Conservation (phyloP, 2,888 invertebrate genomes). For the Lucinisca nassula region DNA sequence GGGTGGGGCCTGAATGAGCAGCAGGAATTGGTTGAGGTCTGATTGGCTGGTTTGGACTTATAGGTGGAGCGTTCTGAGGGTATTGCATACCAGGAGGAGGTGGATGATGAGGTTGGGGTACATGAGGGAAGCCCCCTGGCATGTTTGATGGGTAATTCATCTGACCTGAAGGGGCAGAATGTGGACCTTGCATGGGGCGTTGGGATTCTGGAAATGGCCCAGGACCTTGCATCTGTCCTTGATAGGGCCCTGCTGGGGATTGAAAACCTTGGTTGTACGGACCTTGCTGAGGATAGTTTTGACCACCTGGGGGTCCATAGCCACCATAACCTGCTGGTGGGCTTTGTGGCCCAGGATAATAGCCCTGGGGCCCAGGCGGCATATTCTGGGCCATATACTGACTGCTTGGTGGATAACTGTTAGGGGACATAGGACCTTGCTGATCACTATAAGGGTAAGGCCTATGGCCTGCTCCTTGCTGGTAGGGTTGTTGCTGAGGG, state of each 20-base stretch:
- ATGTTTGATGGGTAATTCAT: conserved; percentile 28
- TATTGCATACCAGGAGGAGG: not conserved
- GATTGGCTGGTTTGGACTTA: conserved; percentile 30
- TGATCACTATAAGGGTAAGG: conserved; percentile 7
- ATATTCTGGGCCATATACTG: conserved; percentile 59
- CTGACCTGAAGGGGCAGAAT: conserved; percentile 4
- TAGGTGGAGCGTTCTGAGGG: conserved; percentile 36
- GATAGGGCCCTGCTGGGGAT: not conserved
- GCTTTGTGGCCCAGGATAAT: conserved; percentile 27
- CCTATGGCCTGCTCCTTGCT: conserved; percentile 23
- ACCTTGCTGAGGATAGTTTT: conserved; percentile 39
- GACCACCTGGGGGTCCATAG: not conserved
- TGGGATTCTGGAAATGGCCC: conserved; percentile 31
- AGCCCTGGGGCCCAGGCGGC: conserved; percentile 44
- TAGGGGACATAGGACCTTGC: conserved; percentile 35
- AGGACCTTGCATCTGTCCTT: conserved; percentile 37
- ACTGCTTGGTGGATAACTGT: conserved; percentile 40
- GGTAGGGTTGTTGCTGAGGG: not conserved
- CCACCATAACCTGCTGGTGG: conserved; percentile 24
- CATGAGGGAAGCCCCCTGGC: conserved; percentile 55
- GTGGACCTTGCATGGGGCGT: conserved; percentile 29
- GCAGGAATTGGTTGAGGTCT: conserved; percentile 40
- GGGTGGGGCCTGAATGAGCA: conserved; percentile 22
- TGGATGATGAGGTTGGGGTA: conserved; percentile 28
- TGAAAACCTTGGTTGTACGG: conserved; percentile 21